These are phyloP conservation scores for Regulus satrapa DNA, from an alignment of 2,113 vertebrate genomes.

Conservation along the genomic window DNA sequence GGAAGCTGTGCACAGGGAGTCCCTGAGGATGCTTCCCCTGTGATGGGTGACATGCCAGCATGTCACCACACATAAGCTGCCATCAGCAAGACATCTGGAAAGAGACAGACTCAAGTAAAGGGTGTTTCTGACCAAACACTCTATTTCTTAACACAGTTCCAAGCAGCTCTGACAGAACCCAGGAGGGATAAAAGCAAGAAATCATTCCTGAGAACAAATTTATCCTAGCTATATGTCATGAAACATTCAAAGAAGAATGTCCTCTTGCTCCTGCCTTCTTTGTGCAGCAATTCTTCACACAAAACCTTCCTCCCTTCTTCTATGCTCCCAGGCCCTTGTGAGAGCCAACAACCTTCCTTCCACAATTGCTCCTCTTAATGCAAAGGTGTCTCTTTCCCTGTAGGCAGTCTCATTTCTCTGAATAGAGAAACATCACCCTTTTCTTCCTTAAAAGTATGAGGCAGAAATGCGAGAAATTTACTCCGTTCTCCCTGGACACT, in stretches of 20 bases:
- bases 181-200: background rate
- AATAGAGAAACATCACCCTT: background rate
- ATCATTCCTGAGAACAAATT: background rate
- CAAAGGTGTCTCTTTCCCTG: background rate
- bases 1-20: background rate
- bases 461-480: background rate
- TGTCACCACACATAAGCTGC: background rate
- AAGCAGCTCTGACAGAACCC: background rate
- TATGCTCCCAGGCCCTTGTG: background rate
- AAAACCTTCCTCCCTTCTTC: background rate
- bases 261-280: background rate
- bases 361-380: background rate
- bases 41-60: background rate
- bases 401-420: background rate
- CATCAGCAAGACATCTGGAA: background rate
- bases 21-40: background rate
- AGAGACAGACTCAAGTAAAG: background rate
- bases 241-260: background rate
- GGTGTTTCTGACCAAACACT: background rate
- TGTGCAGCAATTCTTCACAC: background rate
- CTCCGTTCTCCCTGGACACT: background rate
- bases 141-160: background rate
- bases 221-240: background rate
- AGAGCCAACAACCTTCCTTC: background rate
- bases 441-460: background rate